Evolutionary conservation across 2,113 vertebrate genomes (phyloP), one percentile per base, ranked within the genome.

Genomic region (Gila orcuttii): DNA sequence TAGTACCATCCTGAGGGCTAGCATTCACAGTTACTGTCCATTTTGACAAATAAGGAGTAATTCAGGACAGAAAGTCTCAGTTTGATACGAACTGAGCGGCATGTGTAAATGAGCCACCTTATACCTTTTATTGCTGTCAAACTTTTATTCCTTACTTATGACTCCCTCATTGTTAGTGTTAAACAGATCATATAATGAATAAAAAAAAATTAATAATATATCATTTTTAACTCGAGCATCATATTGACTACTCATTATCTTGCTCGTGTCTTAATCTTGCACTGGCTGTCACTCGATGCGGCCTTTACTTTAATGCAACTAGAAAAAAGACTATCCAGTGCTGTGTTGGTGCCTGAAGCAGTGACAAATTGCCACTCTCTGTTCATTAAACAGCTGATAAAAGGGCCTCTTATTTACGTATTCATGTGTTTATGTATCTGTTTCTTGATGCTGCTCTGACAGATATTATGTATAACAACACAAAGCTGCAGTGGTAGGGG

Each of bases 371-470:
- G 45, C 84, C 25, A 45, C 47, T 84, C 81, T 83, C 47, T 73
- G 69, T 87, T 87, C 85, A 71, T 64, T 88, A 86, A 83, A 87
- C 84, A 83, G 86, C 88, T 77, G 88, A 87, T 87, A 85, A 89
- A 88, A 88, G 84, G 57, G 50, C 47, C 28, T 81, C 81, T 88
- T 86, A 86, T 85, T 83, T 60, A 86, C 31, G 47, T 80, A 86
- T 88, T 87, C 75, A 80, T 88, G 80, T 85, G 85, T 78, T 81
- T 88, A 52, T 71, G 75, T 81, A 83, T 88, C 84, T 86, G 77
- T 85, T 88, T 87, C 68, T 88, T 73, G 84, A 86, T 86, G 71
- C 64, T 42, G 86, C 78, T 71, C 55, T 88, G 86, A 84, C 83
- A 69, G 55, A 66, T 82, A 77, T 83, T 90, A 84, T 88, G 39